Conservation (phyloP, 2,113 vertebrate genomes). For the Perognathus longimembris region DNA sequence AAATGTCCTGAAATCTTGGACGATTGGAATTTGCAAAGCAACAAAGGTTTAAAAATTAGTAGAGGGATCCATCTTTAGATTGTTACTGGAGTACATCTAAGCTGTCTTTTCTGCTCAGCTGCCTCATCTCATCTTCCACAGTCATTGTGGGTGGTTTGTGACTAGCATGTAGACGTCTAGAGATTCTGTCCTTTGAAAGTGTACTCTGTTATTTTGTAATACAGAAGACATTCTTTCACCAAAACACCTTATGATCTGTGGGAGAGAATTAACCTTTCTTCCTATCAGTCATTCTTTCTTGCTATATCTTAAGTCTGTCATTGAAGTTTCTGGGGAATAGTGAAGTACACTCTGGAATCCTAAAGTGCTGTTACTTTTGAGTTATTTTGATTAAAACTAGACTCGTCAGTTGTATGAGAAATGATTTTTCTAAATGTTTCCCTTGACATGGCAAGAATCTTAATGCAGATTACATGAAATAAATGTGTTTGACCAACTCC, state of each 20-base stretch:
- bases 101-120: not conserved
- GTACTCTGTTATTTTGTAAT: not conserved
- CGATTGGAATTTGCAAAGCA: constrained; percentile 73
- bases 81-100: not conserved
- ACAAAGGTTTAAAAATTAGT: constrained; percentile 70
- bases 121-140: not conserved
- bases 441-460: not conserved
- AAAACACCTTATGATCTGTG: not conserved
- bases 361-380: not conserved
- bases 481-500: not conserved
- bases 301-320: not conserved
- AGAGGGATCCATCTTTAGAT: not conserved
- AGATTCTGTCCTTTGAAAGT: not conserved
- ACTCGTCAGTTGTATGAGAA: not conserved
- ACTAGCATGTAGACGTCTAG: not conserved
- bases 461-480: not conserved
- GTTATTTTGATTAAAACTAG: not conserved
- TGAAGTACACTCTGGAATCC: too few relatives aligned
- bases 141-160: not conserved
- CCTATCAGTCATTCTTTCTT: not conserved
- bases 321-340: not conserved
- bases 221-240: not conserved
- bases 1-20: constrained; percentile 57
- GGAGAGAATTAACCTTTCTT: not conserved
- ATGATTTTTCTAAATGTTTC: not conserved